phyloP scores from a whole-genome alignment of 2,888 invertebrate species.

The Pachymerium ferrugineum region DNA sequence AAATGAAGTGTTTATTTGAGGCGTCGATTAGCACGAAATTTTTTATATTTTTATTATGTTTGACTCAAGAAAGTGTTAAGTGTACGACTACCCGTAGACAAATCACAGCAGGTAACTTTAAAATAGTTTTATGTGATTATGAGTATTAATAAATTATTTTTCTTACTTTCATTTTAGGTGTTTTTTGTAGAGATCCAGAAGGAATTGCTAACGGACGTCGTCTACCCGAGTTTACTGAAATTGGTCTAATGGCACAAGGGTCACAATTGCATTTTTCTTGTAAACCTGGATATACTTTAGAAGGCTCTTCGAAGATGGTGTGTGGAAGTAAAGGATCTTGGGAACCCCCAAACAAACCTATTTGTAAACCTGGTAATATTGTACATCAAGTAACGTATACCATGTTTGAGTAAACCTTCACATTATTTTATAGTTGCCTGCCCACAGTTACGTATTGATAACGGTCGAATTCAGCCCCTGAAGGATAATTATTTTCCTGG shows the following conservation, averaged over 20 bases:
- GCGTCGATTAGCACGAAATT: no score
- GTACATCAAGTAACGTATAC: no score
- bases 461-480: neutral
- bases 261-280: conserved; percentile 30
- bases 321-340: conserved; percentile 29
- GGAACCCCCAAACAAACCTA: conserved; percentile 29
- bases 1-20: no score
- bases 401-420: no score
- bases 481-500: neutral
- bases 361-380: conserved; percentile 26
- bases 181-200: conserved; percentile 21
- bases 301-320: conserved; percentile 28
- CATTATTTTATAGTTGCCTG: conserved; percentile 26
- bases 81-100: no score
- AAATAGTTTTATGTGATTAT: no score
- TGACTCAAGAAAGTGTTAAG: no score
- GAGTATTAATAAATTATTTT: no score
- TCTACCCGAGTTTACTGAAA: neutral
- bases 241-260: neutral
- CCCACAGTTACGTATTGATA: neutral
- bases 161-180: no score
- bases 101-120: no score
- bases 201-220: neutral
- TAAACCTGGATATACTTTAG: conserved; percentile 13
- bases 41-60: no score